phyloP scores from a whole-genome alignment of 2,888 invertebrate species.

The Caenorhabditis sp. region DNA sequence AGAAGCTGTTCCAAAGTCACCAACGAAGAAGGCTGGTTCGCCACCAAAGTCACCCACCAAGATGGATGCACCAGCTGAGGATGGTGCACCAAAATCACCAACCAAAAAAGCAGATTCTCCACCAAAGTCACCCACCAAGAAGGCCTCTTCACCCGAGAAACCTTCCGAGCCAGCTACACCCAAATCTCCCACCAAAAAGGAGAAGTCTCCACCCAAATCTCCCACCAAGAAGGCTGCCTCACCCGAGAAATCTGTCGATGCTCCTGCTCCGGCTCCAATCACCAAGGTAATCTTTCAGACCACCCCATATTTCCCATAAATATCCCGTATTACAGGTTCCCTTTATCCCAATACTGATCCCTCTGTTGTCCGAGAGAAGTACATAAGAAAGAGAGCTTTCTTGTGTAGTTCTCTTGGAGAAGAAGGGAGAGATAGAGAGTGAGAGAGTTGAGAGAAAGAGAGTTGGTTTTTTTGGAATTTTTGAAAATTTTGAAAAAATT shows the following conservation, averaged over 20 bases:
- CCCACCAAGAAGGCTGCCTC: conserved; percentile 2
- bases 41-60: background rate
- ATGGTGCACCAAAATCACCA: conserved; percentile 13
- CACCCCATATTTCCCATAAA: background rate
- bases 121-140: conserved; percentile 9
- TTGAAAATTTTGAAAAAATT: background rate
- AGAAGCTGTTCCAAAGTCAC: background rate
- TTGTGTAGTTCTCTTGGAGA: background rate
- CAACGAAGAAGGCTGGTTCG: conserved; percentile 17
- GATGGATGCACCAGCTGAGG: background rate
- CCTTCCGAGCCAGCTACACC: conserved; percentile 5
- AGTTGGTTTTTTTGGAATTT: conserved; percentile 12
- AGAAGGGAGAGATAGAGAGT: conserved; percentile 10
- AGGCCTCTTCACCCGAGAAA: too few relatives aligned
- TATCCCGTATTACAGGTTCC: background rate
- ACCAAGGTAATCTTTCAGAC: background rate
- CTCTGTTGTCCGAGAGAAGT: background rate
- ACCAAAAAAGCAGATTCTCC: conserved; percentile 28
- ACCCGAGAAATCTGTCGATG: conserved; percentile 16
- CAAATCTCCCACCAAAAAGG: conserved; percentile 9
- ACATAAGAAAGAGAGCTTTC: background rate
- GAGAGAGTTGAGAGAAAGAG: conserved; percentile 1
- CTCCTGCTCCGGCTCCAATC: background rate
- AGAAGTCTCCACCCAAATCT: background rate
- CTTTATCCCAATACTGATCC: background rate